Percentiles rank a stretch among this genome's conserved stretches.
Evolutionary conservation across 2,888 invertebrate species (phyloP).

Genomic region (Netelia virgata): DNA sequence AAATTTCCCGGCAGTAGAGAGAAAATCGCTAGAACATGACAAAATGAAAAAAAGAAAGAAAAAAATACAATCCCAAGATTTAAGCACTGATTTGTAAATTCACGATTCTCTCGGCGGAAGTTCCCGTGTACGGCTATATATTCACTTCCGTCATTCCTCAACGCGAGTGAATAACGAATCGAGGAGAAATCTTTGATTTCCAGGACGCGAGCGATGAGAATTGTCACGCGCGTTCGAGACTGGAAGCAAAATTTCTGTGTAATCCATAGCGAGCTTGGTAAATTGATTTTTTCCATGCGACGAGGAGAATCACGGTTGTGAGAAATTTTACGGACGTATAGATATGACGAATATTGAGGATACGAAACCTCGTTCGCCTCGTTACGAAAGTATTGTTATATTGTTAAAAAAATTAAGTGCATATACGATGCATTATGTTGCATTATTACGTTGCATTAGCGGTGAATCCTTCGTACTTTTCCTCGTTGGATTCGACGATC

Average conservation of each 20-base stretch:
- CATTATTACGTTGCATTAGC: not conserved
- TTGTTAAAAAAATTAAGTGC: constrained; percentile 7
- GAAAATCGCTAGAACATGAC: no score
- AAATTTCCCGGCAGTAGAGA: no score
- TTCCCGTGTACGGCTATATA: constrained; percentile 10
- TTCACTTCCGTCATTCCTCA: constrained; percentile 51
- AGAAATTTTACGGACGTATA: not conserved
- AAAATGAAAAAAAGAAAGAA: no score
- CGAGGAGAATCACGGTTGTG: not conserved
- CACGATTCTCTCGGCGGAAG: not conserved
- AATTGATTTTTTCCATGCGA: not conserved
- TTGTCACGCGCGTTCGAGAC: not conserved
- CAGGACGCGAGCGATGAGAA: constrained; percentile 45
- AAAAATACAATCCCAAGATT: not conserved
- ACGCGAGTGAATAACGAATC: constrained; percentile 32
- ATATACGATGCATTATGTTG: constrained; percentile 6
- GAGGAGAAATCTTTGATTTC: constrained; percentile 59
- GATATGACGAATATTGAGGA: not conserved
- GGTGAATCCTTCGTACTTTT: not conserved
- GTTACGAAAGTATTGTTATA: constrained; percentile 14
- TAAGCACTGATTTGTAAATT: not conserved
- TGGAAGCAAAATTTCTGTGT: constrained; percentile 39
- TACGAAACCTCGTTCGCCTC: not conserved
- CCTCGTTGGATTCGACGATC: constrained; percentile 48
- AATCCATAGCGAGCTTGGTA: constrained; percentile 3